phyloP scores from a whole-genome alignment of 2,888 invertebrate species.

The Aspidiotus rigidus region DNA sequence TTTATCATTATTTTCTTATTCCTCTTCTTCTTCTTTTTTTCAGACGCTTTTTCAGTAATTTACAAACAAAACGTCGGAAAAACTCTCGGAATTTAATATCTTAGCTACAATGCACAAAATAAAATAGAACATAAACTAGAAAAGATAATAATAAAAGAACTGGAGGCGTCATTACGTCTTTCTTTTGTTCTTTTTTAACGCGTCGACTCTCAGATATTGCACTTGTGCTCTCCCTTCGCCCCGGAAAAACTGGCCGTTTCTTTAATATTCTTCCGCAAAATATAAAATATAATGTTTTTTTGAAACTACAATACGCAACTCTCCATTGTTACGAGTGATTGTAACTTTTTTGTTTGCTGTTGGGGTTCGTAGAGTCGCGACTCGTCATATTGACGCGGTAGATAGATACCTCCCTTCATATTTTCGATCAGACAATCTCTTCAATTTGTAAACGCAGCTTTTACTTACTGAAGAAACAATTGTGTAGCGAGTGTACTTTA shows the following conservation, averaged over 20 bases:
- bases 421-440: no score
- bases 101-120: conserved; percentile 9
- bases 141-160: conserved; percentile 25
- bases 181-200: conserved; percentile 15
- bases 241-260: conserved; percentile 21
- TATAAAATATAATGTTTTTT: conserved; percentile 28
- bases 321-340: no score
- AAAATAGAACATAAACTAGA: conserved; percentile 21
- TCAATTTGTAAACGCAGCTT: no score
- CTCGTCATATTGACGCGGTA: no score
- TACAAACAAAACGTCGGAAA: conserved; percentile 19
- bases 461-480: no score
- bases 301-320: neutral
- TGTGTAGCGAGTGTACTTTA: no score
- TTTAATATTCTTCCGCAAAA: conserved; percentile 23
- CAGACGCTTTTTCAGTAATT: conserved; percentile 11
- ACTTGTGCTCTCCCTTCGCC: conserved; percentile 10
- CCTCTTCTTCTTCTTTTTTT: neutral
- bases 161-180: conserved; percentile 12
- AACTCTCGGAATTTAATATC: conserved; percentile 21
- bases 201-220: conserved; percentile 11
- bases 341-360: no score
- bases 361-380: no score
- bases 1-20: neutral
- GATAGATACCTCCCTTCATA: no score